A percentile compares a stretch with the other conserved stretches of the same genome.
phyloP scores from a whole-genome alignment of 2,797 vertebrate species.

The Megalops cyprinoides region DNA sequence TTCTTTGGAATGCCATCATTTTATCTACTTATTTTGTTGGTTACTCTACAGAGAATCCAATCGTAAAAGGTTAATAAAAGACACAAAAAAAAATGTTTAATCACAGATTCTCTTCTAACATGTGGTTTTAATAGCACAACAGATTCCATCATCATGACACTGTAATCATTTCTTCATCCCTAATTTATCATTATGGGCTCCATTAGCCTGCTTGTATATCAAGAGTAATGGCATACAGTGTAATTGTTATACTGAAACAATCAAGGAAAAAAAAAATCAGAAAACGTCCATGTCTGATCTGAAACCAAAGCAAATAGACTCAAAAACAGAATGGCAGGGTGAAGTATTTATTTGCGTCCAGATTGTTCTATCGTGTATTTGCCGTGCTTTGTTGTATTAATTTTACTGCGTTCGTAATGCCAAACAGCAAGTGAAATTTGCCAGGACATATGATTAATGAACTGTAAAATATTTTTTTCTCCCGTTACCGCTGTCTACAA shows the following conservation, averaged over 20 bases:
- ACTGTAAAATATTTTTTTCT: constrained; percentile 13
- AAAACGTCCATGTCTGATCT: background rate
- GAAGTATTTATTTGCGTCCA: background rate
- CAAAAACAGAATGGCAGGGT: background rate
- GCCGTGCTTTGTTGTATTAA: background rate
- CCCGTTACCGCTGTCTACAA: constrained; percentile 21
- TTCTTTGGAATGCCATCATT: no score
- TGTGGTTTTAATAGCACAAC: background rate
- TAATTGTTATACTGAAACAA: no score
- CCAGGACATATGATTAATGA: constrained; percentile 17
- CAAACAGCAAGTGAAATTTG: constrained; percentile 15
- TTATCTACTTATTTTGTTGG: no score
- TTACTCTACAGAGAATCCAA: background rate
- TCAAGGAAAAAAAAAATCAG: background rate
- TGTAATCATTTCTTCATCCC: background rate
- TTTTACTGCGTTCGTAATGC: background rate
- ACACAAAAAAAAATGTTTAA: no score
- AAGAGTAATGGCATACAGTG: no score
- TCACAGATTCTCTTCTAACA: background rate
- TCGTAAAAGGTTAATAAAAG: background rate
- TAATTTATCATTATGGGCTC: background rate
- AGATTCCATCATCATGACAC: background rate
- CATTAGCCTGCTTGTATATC: no score
- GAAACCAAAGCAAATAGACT: background rate
- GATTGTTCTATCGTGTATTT: background rate